Evolutionary conservation across 2,797 vertebrate species (phyloP), one percentile per base, ranked within the genome.

Genomic region (Ctenochaetus hawaiiensis): DNA sequence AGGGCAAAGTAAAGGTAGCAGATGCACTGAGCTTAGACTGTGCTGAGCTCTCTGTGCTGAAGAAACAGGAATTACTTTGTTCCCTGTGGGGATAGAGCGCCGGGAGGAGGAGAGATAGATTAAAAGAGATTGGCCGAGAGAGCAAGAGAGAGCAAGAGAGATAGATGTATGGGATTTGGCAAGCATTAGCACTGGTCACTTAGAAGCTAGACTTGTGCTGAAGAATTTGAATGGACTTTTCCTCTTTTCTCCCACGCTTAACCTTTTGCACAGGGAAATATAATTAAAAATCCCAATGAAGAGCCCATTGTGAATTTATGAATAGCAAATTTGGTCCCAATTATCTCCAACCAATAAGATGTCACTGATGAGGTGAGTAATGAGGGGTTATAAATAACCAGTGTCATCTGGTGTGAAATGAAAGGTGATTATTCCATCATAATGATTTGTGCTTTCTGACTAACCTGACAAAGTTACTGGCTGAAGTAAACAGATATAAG

Each of bases 321-420:
- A 89, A 87, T 82, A 81, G 73, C 70, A 85, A 74, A 89, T 89
- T 85, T 80, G 51, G 72, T 88, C 64, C 69, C 76, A 89, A 82
- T 92, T 84, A 90, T 80, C 74, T 72, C 44, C 44, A 8, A 85
- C 79, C 87, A 87, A 84, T 77, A 78, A 77, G 71, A 67, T 84
- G 82, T 85, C 78, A 63, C 45, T 53, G 74, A 65, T 56, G 69
- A 86, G 85, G 51, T 63, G 72, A 90, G 59, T 91, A 85, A 92
- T 80, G 62, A 85, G 80, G 51, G 56, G 70, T 75, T 85, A 82
- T 83, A 85, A 87, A 87, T 89, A 85, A 59, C 80, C 12, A 39
- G 17, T 60, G 72, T 84, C 76, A 75, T 84, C 63, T 70, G 45
- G 54, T 67, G 45, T 58, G 61, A 74, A 84, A 85, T 67, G 53